Evolutionary conservation across 2,113 vertebrate genomes (phyloP).

Genomic region (Cottus gobio): DNA sequence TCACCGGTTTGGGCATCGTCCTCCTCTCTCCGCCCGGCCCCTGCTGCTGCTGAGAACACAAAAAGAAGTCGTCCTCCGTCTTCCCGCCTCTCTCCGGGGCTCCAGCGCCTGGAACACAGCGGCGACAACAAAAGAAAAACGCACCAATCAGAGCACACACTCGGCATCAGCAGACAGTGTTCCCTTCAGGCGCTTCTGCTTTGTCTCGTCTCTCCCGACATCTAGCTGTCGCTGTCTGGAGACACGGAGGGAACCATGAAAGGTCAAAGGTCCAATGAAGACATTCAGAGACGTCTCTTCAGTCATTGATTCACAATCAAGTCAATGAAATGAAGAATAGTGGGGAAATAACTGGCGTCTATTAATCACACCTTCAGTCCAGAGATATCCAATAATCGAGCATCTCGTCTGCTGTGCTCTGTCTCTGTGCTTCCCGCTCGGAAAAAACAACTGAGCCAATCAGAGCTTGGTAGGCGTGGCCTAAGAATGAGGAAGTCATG

Average conservation of each 20-base stretch:
- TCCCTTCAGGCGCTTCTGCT: neutral
- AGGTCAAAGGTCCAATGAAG: too few species aligned
- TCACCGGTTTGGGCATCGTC: constrained; percentile 79
- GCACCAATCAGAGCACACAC: neutral
- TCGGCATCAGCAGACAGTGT: neutral
- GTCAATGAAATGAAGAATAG: too few species aligned
- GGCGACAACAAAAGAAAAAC: constrained; percentile 19
- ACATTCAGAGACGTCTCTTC: neutral
- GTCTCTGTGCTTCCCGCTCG: too few species aligned
- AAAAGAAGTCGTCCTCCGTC: constrained; percentile 71
- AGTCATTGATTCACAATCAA: too few species aligned
- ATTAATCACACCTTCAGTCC: too few species aligned
- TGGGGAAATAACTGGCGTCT: too few species aligned
- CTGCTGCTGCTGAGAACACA: constrained; percentile 52
- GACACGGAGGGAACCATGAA: neutral
- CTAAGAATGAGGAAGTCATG: too few species aligned
- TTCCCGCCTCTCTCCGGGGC: constrained; percentile 52
- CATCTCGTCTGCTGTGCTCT: too few species aligned
- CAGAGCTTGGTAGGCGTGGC: too few species aligned
- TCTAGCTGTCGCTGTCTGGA: neutral
- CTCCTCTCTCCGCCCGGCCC: constrained; percentile 53
- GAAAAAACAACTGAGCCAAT: too few species aligned
- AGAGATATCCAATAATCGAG: too few species aligned
- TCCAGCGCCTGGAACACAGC: constrained; percentile 42
- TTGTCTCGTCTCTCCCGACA: neutral